phyloP scores from a whole-genome alignment of 2,113 vertebrate genomes.

The Rhinoptilus africanus region DNA sequence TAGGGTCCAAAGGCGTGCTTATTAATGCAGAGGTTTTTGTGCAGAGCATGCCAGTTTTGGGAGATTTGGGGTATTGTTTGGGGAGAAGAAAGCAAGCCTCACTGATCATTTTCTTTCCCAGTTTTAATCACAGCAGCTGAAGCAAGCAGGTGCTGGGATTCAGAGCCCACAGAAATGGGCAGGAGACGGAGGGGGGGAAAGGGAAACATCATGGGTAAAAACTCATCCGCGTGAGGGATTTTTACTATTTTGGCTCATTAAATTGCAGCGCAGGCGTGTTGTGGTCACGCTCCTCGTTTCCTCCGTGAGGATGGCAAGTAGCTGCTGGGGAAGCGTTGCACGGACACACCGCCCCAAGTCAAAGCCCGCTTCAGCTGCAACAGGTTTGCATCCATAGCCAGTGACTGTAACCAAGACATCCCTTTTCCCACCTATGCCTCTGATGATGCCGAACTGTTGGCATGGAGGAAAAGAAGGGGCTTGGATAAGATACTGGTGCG shows the following conservation, averaged over 20 bases:
- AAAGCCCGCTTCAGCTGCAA: background rate
- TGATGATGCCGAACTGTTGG: background rate
- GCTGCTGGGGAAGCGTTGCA: background rate
- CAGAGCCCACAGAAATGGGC: background rate
- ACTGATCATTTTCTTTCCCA: constrained; percentile 34
- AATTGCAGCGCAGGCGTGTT: fast-evolving
- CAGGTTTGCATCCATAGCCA: background rate
- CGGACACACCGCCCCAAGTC: background rate
- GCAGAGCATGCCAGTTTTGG: constrained; percentile 2
- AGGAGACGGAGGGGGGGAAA: background rate
- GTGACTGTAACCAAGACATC: background rate
- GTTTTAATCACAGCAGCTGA: constrained; percentile 48
- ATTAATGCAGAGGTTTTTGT: constrained; percentile 23
- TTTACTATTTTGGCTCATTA: background rate
- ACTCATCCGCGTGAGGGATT: background rate
- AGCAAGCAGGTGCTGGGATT: constrained; percentile 44
- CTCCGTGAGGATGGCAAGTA: background rate
- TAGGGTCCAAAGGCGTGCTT: background rate
- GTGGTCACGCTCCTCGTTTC: background rate
- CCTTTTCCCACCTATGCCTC: fast-evolving
- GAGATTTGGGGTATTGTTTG: constrained; percentile 43
- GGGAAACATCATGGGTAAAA: background rate
- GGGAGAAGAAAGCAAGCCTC: constrained; percentile 46
- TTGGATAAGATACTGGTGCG: background rate
- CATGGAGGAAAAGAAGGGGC: background rate